Evolutionary conservation across 2,797 vertebrate species (phyloP).

Genomic region (Pipistrellus kuhlii): DNA sequence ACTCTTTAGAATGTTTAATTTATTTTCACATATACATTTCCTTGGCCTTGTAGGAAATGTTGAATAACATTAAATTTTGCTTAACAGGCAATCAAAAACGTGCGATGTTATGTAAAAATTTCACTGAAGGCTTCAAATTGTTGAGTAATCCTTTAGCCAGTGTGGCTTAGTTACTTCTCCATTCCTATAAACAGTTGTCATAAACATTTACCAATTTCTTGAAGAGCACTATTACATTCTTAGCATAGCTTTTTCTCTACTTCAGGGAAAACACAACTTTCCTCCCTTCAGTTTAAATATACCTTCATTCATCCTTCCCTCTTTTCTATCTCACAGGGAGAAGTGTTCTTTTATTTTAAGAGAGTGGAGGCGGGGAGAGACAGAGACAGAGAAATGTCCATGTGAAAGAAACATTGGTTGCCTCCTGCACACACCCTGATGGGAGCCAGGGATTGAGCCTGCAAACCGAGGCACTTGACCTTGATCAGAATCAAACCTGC

Average conservation of each 20-base stretch:
- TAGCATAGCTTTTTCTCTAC: neutral
- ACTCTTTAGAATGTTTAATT: constrained; percentile 23
- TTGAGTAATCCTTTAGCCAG: neutral
- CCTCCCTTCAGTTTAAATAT: neutral
- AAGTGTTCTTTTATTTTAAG: neutral
- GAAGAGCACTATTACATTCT: neutral
- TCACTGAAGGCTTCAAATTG: neutral
- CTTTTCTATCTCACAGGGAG: neutral
- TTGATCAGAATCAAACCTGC: no score
- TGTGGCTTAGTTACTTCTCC: neutral
- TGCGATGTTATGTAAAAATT: neutral
- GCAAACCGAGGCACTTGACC: no score
- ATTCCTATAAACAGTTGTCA: neutral
- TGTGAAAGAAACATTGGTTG: no score
- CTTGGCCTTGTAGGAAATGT: neutral
- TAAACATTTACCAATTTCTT: neutral
- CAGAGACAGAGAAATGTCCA: no score
- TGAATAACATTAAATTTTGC: neutral
- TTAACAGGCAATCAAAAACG: neutral
- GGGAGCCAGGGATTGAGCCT: no score
- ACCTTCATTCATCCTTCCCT: neutral
- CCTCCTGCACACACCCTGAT: no score
- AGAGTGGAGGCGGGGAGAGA: no score
- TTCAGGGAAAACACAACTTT: neutral
- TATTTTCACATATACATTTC: neutral